These are phyloP conservation scores for Oncopeltus fasciatus DNA, from an alignment of 1,140 invertebrate species.

Conservation along the genomic window DNA sequence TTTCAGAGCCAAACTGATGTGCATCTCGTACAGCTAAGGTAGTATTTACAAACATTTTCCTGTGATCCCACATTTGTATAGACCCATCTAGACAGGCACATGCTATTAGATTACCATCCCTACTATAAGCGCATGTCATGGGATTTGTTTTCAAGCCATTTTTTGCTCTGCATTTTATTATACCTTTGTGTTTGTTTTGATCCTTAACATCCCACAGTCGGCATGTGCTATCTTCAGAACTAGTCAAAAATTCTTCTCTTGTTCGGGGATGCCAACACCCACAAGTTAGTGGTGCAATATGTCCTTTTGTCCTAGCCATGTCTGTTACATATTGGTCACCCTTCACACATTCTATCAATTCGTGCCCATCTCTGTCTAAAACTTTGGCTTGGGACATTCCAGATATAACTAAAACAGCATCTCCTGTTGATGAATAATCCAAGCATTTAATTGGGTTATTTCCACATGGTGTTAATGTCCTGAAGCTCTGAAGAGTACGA, in stretches of 20 bases:
- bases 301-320: conserved; percentile 88
- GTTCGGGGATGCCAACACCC: conserved; percentile 88
- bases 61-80: conserved; percentile 94
- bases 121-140: conserved; percentile 65
- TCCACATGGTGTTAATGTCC: conserved; percentile 85
- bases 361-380: conserved; percentile 88
- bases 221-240: conserved; percentile 81
- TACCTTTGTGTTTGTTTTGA: conserved; percentile 58
- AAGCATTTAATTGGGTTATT: conserved; percentile 84
- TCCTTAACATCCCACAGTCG: conserved; percentile 77
- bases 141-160: conserved; percentile 82
- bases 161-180: conserved; percentile 80
- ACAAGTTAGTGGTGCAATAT: conserved; percentile 77
- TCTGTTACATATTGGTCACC: conserved; percentile 94
- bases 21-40: conserved; percentile 59
- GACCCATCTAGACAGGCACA: conserved; percentile 91
- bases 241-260: conserved; percentile 88
- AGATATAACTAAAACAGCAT: conserved; percentile 85
- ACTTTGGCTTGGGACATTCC: conserved; percentile 86
- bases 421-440: conserved; percentile 86
- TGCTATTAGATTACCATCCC: conserved; percentile 78
- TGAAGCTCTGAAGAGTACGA: conserved; percentile 71
- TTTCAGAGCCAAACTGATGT: conserved; percentile 67
- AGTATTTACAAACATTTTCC: conserved; percentile 68
- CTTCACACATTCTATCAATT: conserved; percentile 88